Base-by-base conservation (phyloP, 2,888 invertebrate genomes). In the Hydropsyche betteni region DNA sequence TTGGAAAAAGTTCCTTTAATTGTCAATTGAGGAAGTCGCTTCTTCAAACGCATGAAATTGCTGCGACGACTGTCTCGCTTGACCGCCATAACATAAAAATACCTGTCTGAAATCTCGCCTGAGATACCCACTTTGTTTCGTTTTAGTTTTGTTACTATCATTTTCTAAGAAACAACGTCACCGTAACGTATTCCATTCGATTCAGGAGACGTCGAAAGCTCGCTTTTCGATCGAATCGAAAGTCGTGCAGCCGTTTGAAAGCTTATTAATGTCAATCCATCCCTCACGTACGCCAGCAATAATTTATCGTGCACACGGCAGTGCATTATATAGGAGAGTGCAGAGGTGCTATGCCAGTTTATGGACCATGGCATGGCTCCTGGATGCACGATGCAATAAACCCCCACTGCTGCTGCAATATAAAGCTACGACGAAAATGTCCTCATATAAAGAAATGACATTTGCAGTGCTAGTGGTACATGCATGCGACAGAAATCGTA, bases 1-100 rank as follows among this genome's bases (percentile, higher is more conserved):
- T 74, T 74, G 69, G 74, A 76, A 76, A 76, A 74, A 76, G 74
- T 76, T 52, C 58, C 74, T 75, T 76, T 76, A 76, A 76, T 76
- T 76, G 76, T 76, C 76, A 76, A 76, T 76, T 76, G 76, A 76
- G 76, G 76, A 76, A 76, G 76, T 76, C 69, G 68, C n/a, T 53
- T 14, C 71, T 52, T 71, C 68, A 74, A 74, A 16, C 36, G 24
- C 53, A 72, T 58, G 16, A 14, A 55, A 55, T 55, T 55, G 16
- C n/a, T 55, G 44, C 6, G 44, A 44, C 44, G 44, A 24, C 24
- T 24, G 24, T 24, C 24, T 24, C 24, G 24, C 24, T 24, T 24
- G 44, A 8, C 44, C 7, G 4, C 44, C 44, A 44, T 44, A 44
- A 44, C 1, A 44, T 44, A 44, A 44, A 44, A 44, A 44, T 44